phyloP scores from a whole-genome alignment of 2,797 vertebrate species.

The Sternarchorhynchus goeldii region DNA sequence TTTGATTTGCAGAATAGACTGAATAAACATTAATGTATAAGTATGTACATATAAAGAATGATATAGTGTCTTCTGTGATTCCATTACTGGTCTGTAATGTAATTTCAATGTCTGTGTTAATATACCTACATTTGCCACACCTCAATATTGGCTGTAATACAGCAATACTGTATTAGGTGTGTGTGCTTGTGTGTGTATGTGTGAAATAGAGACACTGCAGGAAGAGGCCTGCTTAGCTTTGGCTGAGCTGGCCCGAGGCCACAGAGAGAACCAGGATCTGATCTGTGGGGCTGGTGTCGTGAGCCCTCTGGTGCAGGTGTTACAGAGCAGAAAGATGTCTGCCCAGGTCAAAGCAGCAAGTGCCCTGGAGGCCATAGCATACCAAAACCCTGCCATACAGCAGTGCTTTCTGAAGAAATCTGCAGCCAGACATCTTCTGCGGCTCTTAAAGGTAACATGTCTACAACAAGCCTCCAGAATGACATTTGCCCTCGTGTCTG shows the following conservation, averaged over 20 bases:
- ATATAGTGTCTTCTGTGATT: too few species aligned
- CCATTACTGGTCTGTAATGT: too few species aligned
- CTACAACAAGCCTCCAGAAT: neutral
- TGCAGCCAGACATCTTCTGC: slow-evolving; percentile 68
- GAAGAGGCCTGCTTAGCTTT: slow-evolving; percentile 70
- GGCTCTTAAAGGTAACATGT: slow-evolving; percentile 73
- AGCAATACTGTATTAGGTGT: neutral
- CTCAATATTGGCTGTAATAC: neutral
- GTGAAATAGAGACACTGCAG: slow-evolving; percentile 65
- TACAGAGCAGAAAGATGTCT: slow-evolving; percentile 66
- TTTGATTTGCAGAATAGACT: too few species aligned
- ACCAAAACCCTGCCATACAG: slow-evolving; percentile 68
- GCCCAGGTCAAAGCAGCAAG: slow-evolving; percentile 73
- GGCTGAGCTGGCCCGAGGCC: slow-evolving; percentile 70
- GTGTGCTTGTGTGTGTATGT: slow-evolving; percentile 15
- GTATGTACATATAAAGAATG: too few species aligned
- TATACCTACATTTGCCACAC: too few species aligned
- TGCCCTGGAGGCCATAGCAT: slow-evolving; percentile 72
- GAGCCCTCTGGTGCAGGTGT: slow-evolving; percentile 67
- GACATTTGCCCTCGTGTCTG: neutral
- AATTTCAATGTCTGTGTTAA: too few species aligned
- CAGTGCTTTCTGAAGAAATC: slow-evolving; percentile 68
- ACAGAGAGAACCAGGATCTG: slow-evolving; percentile 69
- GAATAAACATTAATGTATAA: too few species aligned
- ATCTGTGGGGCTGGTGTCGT: slow-evolving; percentile 66